Evolutionary conservation across 2,888 invertebrate genomes (phyloP), one percentile per base, ranked within the genome.

Genomic region (Seira musarum): DNA sequence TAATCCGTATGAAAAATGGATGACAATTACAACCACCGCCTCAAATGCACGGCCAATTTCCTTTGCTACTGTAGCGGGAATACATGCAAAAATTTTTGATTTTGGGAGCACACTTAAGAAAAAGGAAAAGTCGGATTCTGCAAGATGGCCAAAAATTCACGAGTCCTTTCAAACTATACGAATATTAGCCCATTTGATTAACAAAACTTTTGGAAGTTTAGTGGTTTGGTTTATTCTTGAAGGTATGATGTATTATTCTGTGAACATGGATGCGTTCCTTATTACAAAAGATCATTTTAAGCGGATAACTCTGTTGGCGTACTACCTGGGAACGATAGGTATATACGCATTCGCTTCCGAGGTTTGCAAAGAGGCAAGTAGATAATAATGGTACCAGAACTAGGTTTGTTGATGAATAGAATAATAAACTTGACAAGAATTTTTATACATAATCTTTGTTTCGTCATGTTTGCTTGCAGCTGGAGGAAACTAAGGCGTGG

Each of bases 141-240:
- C 63, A 17, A 30, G 6, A 10, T 77, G 77, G 77, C 10, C 53
- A 46, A 24, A 24, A 40, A 24, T 76, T 53, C 69, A 76, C 53
- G 21, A n/a, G 15, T 17, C 49, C 1, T 76, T 76, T 24, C 65
- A 65, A 30, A 25, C 24, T 5, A 65, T 65, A 8, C 3, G 25
- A 30, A 30, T 17, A 1, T 6, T 65, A 1, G 8, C 25, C 13
- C 24, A 30, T 15, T 15, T 65, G 30, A 17, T 65, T n/a, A 65
- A 65, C 35, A 17, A n/a, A 10, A 8, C 25, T 3, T 65, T 30
- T 10, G 65, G 30, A 15, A 65, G 65, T 15, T 17, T 24, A 30
- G 30, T 30, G 2, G 15, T 25, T 65, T 65, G 65, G 65, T 65
- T 24, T 15, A 21, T 65, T 15, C 15, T 25, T 6, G 65, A 65